Evolutionary conservation across 2,888 invertebrate species (phyloP), one percentile per base, ranked within the genome.

Genomic region (Cataglyphis livida): DNA sequence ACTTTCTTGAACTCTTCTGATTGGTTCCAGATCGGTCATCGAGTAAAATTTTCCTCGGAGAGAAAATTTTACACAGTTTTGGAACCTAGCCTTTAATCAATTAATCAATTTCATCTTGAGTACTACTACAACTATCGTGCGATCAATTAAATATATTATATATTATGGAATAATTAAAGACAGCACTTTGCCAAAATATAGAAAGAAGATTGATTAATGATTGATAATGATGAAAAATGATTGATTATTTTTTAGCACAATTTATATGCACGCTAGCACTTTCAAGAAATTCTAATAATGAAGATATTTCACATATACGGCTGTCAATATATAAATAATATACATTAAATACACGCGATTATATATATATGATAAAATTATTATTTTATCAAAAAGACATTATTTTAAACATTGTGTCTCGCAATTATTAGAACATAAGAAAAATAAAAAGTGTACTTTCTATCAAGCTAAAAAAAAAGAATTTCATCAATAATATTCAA

Each of bases 31-130:
- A 1, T 25, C 25, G 25, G 25, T 1, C 25, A 25, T 25, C 25
- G 25, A 25, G 25, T 25, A 25, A 25, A 25, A 25, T 25, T 25
- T 25, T 25, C 25, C 25, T 25, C 25, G 25, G 25, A 25, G 1
- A 25, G 25, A 25, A 25, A 25, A 25, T 25, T 25, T 25, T 25
- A 25, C 25, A 25, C 25, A 25, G 1, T 1, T 25, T 25, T 25
- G 25, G 25, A 25, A 25, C 25, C 25, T 25, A 25, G 25, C 1
- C 25, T 25, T 25, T 25, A 25, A 76, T 76, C 66, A 44, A 78
- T 70, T 78, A 68, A 78, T 78, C 25, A 25, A 78, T 78, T 68
- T 78, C 54, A 70, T 44, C 41, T 21, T 10, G 38, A 15, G 41
- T 1, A n/a, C 1, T 6, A 48, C 18, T 21, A 57, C 12, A n/a